Evolutionary conservation across 2,888 invertebrate genomes (phyloP), one percentile per base, ranked within the genome.

Genomic region (Clitarchus hookeri): DNA sequence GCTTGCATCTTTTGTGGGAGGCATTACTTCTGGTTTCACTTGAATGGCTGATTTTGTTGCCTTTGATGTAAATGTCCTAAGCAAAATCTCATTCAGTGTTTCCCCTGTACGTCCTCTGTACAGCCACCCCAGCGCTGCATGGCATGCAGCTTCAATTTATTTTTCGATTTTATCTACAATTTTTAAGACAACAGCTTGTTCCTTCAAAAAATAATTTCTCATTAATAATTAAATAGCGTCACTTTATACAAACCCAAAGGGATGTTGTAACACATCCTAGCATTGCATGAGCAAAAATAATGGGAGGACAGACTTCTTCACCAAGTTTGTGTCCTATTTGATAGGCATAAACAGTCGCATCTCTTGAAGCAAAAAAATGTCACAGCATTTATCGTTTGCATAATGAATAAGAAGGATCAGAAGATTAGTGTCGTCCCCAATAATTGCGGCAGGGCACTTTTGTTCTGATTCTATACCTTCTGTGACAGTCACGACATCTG

Each of bases 1-100:
- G 36, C 82, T 82, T 82, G 82, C 82, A 44, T 82, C 27, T 27
- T 36, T 82, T 82, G 82, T 82, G 27, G 82, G 82, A 82, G 82
- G 27, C 36, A 27, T 27, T 82, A 82, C 16, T 82, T 82, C 82
- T 36, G 27, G 27, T 36, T 82, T 82, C 27, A 82, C 13, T 82
- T 82, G 82, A 27, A 13, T 82, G 36, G 27, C 27, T 36, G 82
- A 82, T 82, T 82, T 82, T 27, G 82, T 36, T 82, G 36, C 82
- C 23, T 36, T 82, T 27, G 19, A 82, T 82, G 82, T 27, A 82
- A 82, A 82, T 4, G 1, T 82, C 26, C 44, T 27, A 27, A 82
- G 82, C 3, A 0, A 8, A 82, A 82, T 82, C 82, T 82, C 82
- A 82, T 82, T 23, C 82, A 82, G 23, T 23, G 82, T 82, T 36